Evolutionary conservation across 2,888 invertebrate species (phyloP), one percentile per base, ranked within the genome.

Genomic region (Rhingia rostrata): DNA sequence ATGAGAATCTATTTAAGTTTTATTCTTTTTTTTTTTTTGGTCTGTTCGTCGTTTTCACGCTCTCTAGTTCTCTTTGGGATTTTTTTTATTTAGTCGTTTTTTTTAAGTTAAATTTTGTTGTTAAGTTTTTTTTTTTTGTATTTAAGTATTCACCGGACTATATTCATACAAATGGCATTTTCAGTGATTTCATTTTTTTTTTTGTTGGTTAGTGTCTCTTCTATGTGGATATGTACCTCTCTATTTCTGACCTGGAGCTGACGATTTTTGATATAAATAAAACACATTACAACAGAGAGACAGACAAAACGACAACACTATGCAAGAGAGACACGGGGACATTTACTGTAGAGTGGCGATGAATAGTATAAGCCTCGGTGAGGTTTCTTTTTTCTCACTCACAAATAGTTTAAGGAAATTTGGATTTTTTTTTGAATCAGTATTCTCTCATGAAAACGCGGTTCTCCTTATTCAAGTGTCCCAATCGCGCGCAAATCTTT

Each of bases 161-260:
- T 75, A 61, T 70, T 72, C 64, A 66, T 72, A 77, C 72, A 61
- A 82, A 72, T 80, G 80, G 80, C 80, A 84, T 84, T 84, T 79
- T 79, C 67, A 58, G 79, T 74, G 78, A 80, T 70, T 80, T 75
- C 10, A 53, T 54, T 47, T 39, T 64, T 75, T 7, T 78, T 56
- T 64, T 63, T 73, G n/a, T 72, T 67, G 45, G 58, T 37, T 14
- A 47, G 61, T 49, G 61, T 53, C 39, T 74, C 37, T 73, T 75
- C 35, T 63, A 56, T 63, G 49, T 47, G 49, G 63, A 30, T 47
- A 53, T 66, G 69, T 82, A 86, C 86, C 87, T 87, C 88, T 87
- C 88, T 88, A 88, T 88, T 88, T 88, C 87, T 88, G 88, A 88
- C 88, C 88, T 88, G 88, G 88, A 88, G 88, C 88, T 88, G 88